A percentile compares a stretch with the other conserved stretches of the same genome.
Conservation (phyloP, 2,113 vertebrate genomes). For the Hyla sarda region DNA sequence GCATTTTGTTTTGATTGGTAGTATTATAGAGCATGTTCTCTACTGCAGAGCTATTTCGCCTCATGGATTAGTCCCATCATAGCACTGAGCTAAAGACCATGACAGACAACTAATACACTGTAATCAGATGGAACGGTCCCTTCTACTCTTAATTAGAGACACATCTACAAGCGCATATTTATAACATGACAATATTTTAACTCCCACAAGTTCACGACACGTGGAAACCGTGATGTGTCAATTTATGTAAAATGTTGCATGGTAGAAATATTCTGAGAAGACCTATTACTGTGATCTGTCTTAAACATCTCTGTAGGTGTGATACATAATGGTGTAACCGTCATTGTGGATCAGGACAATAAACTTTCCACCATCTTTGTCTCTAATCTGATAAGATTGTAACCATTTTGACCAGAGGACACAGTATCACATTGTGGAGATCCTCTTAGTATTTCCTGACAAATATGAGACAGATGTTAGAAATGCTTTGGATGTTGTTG, state of each 20-base stretch:
- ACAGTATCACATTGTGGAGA: constrained; percentile 33
- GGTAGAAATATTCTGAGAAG: background rate
- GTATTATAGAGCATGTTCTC: background rate
- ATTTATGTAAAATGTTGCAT: background rate
- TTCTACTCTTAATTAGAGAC: constrained; percentile 1
- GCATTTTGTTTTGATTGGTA: background rate
- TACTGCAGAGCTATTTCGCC: background rate
- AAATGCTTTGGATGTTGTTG: constrained; percentile 22
- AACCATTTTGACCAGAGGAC: constrained; percentile 15
- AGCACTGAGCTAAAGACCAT: background rate
- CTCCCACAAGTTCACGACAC: background rate
- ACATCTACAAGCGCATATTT: background rate
- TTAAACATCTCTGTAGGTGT: background rate
- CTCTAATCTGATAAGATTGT: constrained; percentile 44
- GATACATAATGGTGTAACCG: constrained; percentile 35
- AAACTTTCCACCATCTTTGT: constrained; percentile 22
- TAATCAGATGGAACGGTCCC: background rate
- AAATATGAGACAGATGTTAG: constrained; percentile 33
- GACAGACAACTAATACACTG: background rate
- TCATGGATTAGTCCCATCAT: background rate
- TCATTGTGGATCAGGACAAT: background rate
- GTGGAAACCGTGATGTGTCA: background rate
- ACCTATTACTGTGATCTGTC: background rate
- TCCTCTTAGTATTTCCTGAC: constrained; percentile 31
- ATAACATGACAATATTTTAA: background rate